Conservation (phyloP, 2,888 invertebrate genomes). For the Hermaeophaga mercurialis region DNA sequence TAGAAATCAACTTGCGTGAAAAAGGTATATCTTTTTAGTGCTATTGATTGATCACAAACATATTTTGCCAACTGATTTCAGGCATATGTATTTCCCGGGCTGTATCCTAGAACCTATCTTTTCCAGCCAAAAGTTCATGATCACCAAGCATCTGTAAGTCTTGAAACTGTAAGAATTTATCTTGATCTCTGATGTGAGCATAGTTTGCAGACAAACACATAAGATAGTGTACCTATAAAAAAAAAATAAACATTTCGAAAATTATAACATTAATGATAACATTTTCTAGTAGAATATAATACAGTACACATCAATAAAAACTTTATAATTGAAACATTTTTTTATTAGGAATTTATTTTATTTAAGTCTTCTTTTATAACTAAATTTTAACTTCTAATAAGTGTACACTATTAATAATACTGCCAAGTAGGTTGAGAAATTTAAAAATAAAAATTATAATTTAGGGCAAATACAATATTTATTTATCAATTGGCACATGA, state of each 20-base stretch:
- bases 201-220: constrained; percentile 96
- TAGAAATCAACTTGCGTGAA: neutral
- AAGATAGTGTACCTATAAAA: constrained; percentile 76
- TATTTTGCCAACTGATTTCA: constrained; percentile 45
- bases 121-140: constrained; percentile 73
- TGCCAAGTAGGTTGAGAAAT: too few relatives aligned
- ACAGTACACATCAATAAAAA: too few relatives aligned
- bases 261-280: too few relatives aligned
- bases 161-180: constrained; percentile 90
- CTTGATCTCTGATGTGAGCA: constrained; percentile 92
- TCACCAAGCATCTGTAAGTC: constrained; percentile 84
- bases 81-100: constrained; percentile 67
- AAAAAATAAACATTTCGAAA: too few relatives aligned
- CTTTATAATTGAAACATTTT: too few relatives aligned
- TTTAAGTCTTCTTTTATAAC: neutral
- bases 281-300: too few relatives aligned
- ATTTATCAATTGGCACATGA: too few relatives aligned
- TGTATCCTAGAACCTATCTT: constrained; percentile 87
- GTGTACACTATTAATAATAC: too few relatives aligned
- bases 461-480: too few relatives aligned
- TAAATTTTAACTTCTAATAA: too few relatives aligned
- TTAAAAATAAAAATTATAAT: too few relatives aligned
- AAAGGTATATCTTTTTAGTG: neutral
- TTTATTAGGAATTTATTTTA: neutral
- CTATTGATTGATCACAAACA: constrained; percentile 7